Percentiles rank a stretch among this genome's conserved stretches.
These are phyloP conservation scores for Dromas ardeola DNA, from an alignment of 2,113 vertebrate genomes.

Conservation along the genomic window DNA sequence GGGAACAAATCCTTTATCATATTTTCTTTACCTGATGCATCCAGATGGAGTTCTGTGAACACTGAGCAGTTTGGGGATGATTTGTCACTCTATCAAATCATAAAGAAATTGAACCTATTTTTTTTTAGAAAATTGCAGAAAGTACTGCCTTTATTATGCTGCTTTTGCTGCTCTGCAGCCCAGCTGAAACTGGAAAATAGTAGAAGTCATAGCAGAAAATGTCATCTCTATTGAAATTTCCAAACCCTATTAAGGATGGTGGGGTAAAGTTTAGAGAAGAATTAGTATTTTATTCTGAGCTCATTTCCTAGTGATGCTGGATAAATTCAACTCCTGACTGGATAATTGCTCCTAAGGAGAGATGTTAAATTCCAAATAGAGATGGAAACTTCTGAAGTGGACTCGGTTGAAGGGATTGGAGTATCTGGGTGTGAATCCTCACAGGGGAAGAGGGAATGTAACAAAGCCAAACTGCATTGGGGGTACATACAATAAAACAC, in stretches of 20 bases:
- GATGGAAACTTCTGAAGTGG: neutral
- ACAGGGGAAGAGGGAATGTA: neutral
- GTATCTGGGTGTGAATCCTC: neutral
- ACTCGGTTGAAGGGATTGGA: neutral
- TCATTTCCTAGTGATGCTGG: neutral
- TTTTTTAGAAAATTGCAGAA: neutral
- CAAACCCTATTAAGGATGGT: neutral
- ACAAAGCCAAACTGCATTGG: neutral
- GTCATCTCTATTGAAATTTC: constrained; percentile 22
- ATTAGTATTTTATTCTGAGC: constrained; percentile 12
- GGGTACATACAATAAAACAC: accelerated
- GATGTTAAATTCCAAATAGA: neutral
- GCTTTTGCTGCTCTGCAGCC: neutral
- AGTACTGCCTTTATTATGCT: neutral
- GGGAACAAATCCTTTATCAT: neutral
- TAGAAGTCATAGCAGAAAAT: neutral
- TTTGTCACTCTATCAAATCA: neutral
- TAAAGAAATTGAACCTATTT: neutral
- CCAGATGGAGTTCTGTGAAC: neutral
- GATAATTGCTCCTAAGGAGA: neutral
- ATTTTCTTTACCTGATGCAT: neutral
- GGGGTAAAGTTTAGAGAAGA: neutral
- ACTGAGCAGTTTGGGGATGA: neutral
- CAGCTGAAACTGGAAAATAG: neutral
- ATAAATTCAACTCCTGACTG: neutral